These are phyloP conservation scores for Oscheius sp. DNA, from an alignment of 2,888 invertebrate genomes.

Conservation along the genomic window DNA sequence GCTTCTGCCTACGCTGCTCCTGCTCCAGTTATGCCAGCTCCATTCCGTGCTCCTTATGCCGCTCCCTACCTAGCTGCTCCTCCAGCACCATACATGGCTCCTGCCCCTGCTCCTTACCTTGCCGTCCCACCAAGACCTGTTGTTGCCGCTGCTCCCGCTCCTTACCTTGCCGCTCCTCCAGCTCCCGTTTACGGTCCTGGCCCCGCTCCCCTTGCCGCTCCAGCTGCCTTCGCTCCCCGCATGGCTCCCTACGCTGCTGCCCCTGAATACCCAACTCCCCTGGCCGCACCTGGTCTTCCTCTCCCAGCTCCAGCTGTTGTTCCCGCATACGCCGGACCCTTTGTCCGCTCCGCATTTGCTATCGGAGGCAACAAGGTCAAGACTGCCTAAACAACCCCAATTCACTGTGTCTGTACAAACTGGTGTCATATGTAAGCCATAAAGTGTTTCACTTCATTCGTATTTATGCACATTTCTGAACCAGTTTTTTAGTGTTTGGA, in stretches of 20 bases:
- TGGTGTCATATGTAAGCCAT: constrained; percentile 19
- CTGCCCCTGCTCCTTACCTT: constrained; percentile 35
- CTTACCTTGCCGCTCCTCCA: constrained; percentile 40
- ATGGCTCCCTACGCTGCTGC: constrained; percentile 29
- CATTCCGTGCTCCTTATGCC: neutral
- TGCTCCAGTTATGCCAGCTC: constrained; percentile 5
- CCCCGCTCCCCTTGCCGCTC: constrained; percentile 38
- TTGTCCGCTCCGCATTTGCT: constrained; percentile 34
- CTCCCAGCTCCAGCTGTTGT: constrained; percentile 38
- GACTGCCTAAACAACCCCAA: constrained; percentile 15
- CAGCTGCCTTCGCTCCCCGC: constrained; percentile 36
- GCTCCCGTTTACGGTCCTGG: constrained; percentile 34
- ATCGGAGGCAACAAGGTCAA: constrained; percentile 45
- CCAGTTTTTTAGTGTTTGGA: neutral
- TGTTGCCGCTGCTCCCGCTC: constrained; percentile 38
- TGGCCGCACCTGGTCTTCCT: constrained; percentile 10
- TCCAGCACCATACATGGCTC: constrained; percentile 9
- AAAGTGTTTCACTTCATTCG: neutral
- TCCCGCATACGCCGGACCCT: constrained; percentile 42
- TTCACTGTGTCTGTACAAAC: constrained; percentile 22
- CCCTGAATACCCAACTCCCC: neutral
- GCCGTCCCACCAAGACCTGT: constrained; percentile 35
- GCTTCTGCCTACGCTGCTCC: constrained; percentile 39
- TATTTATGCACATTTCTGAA: neutral
- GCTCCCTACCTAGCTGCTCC: constrained; percentile 41